These are phyloP conservation scores for Clarias platycephalus DNA, from an alignment of 2,797 vertebrate genomes.

Conservation along the genomic window DNA sequence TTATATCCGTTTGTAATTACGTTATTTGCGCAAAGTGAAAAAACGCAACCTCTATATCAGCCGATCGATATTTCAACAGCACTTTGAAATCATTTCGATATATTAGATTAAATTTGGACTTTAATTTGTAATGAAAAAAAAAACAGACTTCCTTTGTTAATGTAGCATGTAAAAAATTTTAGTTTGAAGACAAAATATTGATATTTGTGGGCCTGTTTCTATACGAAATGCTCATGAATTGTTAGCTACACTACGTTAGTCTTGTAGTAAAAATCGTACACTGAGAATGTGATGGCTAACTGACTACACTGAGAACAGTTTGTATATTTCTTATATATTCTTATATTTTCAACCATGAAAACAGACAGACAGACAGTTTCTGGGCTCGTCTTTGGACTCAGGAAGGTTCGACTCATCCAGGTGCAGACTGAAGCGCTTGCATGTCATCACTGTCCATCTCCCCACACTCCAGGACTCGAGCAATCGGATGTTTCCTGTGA, in stretches of 20 bases:
- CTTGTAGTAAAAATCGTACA: background rate
- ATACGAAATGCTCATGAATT: background rate
- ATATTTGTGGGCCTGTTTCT: background rate
- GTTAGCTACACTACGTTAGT: background rate
- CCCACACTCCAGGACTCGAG: constrained; percentile 55
- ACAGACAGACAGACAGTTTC: background rate
- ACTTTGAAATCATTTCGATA: background rate
- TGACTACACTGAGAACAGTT: background rate
- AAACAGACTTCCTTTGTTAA: background rate
- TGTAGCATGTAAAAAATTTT: too few species aligned
- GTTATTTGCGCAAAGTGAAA: too few species aligned
- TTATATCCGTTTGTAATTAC: background rate
- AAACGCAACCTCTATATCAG: too few species aligned
- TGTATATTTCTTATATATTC: background rate
- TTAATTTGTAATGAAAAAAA: background rate
- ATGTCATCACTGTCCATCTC: constrained; percentile 48
- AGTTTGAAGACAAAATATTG: background rate
- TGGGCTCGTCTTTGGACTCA: background rate
- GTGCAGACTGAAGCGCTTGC: constrained; percentile 16
- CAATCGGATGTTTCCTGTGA: constrained; percentile 64
- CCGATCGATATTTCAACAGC: background rate
- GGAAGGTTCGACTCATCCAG: constrained; percentile 18
- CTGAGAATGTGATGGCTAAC: too few species aligned
- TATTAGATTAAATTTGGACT: background rate
- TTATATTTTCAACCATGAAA: background rate